Evolutionary conservation across 2,888 invertebrate species (phyloP), one percentile per base, ranked within the genome.

Genomic region (Empis stercorea): DNA sequence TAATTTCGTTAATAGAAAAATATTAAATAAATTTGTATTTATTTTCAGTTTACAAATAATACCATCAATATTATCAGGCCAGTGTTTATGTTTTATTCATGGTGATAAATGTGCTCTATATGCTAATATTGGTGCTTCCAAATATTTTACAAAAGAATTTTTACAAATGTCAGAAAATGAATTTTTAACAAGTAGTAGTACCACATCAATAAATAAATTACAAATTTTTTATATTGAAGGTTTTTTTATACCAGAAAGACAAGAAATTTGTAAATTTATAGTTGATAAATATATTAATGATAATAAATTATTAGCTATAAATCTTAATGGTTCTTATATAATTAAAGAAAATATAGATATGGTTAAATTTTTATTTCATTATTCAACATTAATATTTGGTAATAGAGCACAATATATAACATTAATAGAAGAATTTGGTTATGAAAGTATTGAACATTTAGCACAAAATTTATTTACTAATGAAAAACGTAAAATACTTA

Each of bases 91-190:
- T 45, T 61, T 78, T 41, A 63, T 74, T 23, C 63, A 68, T 41
- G 65, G 68, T 3, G 58, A 64, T 5, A 63, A 65, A 41, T 67
- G 75, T 20, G 71, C 73, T 1, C 57, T 76, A 10, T 70, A 73
- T 38, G 76, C 76, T 2, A 70, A 74, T 55, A 65, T 77, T 47
- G 77, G 76, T 2, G 77, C 78, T 7, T 75, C 78, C 2, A 63
- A 63, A 47, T 59, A 65, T 48, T 67, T 71, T 55, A 61, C 62
- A 13, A 52, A 64, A 27, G 58, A 63, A 14, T 63, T 63, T 53
- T 59, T 72, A 11, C 59, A 56, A 52, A 51, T 51, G 1, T 49
- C 49, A 7, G 58, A 59, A 46, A 32, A 49, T 15, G 34, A 40
- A 16, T n/a, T 11, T 10, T 17, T n/a, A n/a, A n/a, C n/a, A n/a